Percentiles rank a stretch among this genome's conserved stretches.
phyloP scores from a whole-genome alignment of 2,888 invertebrate species.

The Tachina lurida region DNA sequence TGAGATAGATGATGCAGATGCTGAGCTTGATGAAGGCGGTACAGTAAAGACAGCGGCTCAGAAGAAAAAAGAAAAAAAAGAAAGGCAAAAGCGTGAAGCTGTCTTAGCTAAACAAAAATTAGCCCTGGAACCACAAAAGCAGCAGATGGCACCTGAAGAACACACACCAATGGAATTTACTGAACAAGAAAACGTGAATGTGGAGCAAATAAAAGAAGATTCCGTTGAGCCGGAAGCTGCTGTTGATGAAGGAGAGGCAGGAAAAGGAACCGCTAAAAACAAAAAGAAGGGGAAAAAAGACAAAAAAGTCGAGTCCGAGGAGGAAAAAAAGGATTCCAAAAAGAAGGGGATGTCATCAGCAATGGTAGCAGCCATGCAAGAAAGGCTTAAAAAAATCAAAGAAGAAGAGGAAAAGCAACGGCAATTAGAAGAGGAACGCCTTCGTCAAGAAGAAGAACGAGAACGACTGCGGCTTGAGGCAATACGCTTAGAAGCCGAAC shows the following conservation, averaged over 20 bases:
- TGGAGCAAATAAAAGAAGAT: constrained; percentile 72
- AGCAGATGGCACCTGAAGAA: constrained; percentile 80
- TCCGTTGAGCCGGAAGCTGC: constrained; percentile 75
- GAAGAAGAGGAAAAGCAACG: constrained; percentile 92
- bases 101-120: constrained; percentile 82
- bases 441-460: constrained; percentile 89
- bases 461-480: constrained; percentile 90
- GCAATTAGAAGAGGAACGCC: constrained; percentile 91
- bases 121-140: constrained; percentile 79
- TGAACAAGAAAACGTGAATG: constrained; percentile 73
- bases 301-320: constrained; percentile 82
- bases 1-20: constrained; percentile 75
- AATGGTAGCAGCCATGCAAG: constrained; percentile 95
- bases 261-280: constrained; percentile 73
- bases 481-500: constrained; percentile 91
- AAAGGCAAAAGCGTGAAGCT: constrained; percentile 89
- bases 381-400: constrained; percentile 92
- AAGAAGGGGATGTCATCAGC: constrained; percentile 91
- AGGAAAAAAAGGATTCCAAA: constrained; percentile 84
- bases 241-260: constrained; percentile 72
- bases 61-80: constrained; percentile 95
- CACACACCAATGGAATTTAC: constrained; percentile 74
- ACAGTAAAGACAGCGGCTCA: constrained; percentile 92
- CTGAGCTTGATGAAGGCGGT: constrained; percentile 84
- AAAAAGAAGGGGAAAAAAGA: constrained; percentile 83